Base-by-base conservation (phyloP, 1,140 invertebrate species). In the Leptonema lineaticorne region DNA sequence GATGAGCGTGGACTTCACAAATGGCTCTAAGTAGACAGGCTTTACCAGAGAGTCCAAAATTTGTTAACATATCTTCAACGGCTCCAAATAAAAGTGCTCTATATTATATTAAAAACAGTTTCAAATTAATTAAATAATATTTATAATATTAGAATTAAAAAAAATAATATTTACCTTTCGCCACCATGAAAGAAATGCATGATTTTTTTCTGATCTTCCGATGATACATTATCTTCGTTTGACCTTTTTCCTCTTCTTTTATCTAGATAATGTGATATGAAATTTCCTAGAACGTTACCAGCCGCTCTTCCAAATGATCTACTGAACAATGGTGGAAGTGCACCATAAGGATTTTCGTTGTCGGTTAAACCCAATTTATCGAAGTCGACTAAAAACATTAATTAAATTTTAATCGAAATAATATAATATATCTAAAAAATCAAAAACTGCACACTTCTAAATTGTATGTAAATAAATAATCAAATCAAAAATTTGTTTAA, bases 261-360 rank as follows among this genome's bases (percentile, higher is more conserved):
- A 22, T 88, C 85, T 27, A 93, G 77, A 73, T 91, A 87, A 20
- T 87, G 82, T 0, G 87, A 85, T 6, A 93, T 85, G 74, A 92
- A 92, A 65, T 91, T 85, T 0, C 86, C 86, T 75, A 90, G 81
- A 73, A 87, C 78, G 48, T 86, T 83, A 0, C 87, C 88, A 0
- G 90, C 89, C 18, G 88, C 83, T 53, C 86, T 84, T 8, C 90
- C 87, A 82, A 92, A 87, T 3, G 89, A 89, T 62, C 88, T 77
- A 0, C 87, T 89, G 60, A 92, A 85, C 1, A 88, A 81, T 1
- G 90, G 87, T 0, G 91, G 90, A 30, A 93, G 75, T n/a, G 86
- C 86, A 4, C 92, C 91, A 73, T 91, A 90, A 0, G 91, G 91
- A 79, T 93, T 94, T 74, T 92, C 89, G 74, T 93, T 92, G 72